Base-by-base conservation (phyloP, 1,140 invertebrate species). In the Aporrectodea caliginosa region DNA sequence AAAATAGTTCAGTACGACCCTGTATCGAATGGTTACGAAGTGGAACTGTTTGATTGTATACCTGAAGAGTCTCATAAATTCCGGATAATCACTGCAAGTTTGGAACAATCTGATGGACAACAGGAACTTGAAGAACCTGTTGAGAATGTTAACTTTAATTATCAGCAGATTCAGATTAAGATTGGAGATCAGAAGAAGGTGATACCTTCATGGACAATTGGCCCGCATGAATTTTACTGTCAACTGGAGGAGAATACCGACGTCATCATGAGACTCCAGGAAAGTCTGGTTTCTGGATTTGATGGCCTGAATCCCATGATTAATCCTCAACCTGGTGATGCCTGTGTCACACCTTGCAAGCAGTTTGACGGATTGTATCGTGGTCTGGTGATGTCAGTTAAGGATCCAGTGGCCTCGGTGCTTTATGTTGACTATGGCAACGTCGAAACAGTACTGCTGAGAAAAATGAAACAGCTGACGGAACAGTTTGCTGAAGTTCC, bases 371-470 rank as follows among this genome's bases (percentile, higher is more conserved):
- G 31, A 58, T 78, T 58, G 77, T 78, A 71, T 31, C 68, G 77
- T n/a, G 35, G 35, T 29, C 1, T 14, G 16, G 22, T 77, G 1
- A 22, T 77, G 0, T 27, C n/a, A 12, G 58, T 43, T 16, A 77
- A 77, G 32, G 73, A 34, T 6, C n/a, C n/a, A 12, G 32, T 29
- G n/a, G 73, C 33, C 16, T 30, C n/a, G 1, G 33, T 75, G 2
- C 6, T 22, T 2, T 78, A 78, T 34, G 77, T 78, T 69, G 77
- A 78, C 34, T 78, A 71, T 34, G 77, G 77, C 2, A 78, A 70
- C 27, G 70, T 32, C 14, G 77, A 70, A 33, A 70, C 2, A 12
- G 77, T 78, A 16, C 27, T 22, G 30, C 29, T 71, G 22, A n/a
- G 16, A 6, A 78, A 78, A 34, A 69, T 78, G 77, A 78, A 78